Conservation (phyloP, 2,113 vertebrate genomes). For the Platycercus adscitus region DNA sequence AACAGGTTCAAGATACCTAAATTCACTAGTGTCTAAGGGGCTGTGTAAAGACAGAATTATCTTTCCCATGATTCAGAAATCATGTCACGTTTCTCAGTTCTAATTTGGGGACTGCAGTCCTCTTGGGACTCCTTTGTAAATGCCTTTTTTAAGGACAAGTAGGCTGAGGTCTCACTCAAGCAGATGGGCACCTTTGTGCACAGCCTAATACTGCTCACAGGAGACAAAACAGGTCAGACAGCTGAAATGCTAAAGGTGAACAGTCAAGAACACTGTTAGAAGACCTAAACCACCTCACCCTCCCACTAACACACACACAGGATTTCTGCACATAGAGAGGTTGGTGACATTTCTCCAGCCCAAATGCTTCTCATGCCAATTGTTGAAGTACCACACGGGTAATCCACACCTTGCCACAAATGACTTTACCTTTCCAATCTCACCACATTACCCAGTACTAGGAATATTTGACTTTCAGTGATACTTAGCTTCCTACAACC, state of each 20-base stretch:
- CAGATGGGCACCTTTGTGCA: background rate
- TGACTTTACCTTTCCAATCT: background rate
- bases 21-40: background rate
- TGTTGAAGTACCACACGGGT: background rate
- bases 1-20: background rate
- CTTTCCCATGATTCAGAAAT: background rate
- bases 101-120: accelerated
- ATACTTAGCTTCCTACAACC: background rate
- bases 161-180: background rate
- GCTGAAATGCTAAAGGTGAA: background rate
- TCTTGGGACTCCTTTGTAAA: background rate
- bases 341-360: background rate
- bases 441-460: background rate
- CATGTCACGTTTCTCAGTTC: accelerated
- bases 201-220: background rate
- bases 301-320: background rate
- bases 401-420: background rate
- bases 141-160: background rate
- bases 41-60: background rate
- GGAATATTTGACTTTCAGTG: background rate
- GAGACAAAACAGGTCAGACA: too few relatives aligned
- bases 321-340: background rate
- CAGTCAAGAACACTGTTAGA: accelerated
- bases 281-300: background rate
- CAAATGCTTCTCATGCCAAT: background rate